Conservation (phyloP, 1,140 invertebrate species). For the Aleiodes sp. region DNA sequence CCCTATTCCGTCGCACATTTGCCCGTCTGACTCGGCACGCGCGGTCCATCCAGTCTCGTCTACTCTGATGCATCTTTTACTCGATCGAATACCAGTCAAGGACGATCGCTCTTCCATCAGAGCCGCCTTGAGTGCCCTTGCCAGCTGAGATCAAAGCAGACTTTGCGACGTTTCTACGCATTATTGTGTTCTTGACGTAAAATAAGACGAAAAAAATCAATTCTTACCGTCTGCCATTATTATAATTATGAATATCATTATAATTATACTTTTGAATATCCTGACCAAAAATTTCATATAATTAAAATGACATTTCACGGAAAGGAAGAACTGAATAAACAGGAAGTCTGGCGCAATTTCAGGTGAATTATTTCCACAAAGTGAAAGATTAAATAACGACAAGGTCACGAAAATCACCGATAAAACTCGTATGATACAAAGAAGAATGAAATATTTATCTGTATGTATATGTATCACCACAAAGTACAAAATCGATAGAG, state of each 20-base stretch:
- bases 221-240: no score
- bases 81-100: constrained; percentile 24
- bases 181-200: no score
- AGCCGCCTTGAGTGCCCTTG: not conserved
- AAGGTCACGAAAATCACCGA: not conserved
- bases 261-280: no score
- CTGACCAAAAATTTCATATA: no score
- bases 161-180: not conserved
- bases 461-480: not conserved
- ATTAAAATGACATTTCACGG: no score
- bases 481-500: not conserved
- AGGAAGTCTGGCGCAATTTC: constrained; percentile 3
- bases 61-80: constrained; percentile 11
- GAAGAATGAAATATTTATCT: not conserved
- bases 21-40: constrained; percentile 7
- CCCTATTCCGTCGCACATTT: constrained; percentile 1
- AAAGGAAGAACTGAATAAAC: not conserved
- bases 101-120: constrained; percentile 3
- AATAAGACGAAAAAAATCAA: no score
- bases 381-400: not conserved
- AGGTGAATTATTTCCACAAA: not conserved
- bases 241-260: no score
- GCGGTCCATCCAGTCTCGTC: not conserved
- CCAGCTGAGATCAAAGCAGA: not conserved
- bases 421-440: not conserved